A percentile compares a stretch with the other conserved stretches of the same genome.
Evolutionary conservation across 2,113 vertebrate species (phyloP).

Genomic region (Corythornis madagascariensis): DNA sequence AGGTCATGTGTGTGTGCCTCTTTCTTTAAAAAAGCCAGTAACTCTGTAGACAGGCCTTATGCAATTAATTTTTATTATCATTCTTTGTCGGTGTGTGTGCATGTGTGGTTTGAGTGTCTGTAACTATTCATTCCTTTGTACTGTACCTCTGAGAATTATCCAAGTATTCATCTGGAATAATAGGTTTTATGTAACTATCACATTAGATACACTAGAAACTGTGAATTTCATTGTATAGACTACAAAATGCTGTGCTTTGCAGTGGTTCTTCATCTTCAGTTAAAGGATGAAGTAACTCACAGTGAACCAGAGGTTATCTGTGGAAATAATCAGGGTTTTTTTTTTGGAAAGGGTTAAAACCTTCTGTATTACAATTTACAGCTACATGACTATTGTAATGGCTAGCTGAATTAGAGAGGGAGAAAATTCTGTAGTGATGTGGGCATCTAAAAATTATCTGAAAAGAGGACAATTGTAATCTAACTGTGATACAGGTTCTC

Average conservation of each 20-base stretch:
- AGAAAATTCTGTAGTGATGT: background rate
- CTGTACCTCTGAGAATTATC: background rate
- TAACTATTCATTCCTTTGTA: background rate
- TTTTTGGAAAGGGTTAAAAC: background rate
- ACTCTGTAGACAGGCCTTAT: background rate
- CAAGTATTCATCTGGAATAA: background rate
- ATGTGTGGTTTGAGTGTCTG: background rate
- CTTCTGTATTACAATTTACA: background rate
- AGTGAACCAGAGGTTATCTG: background rate
- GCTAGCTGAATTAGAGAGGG: background rate
- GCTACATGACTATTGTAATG: background rate
- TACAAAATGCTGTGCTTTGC: background rate
- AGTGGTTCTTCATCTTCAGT: background rate
- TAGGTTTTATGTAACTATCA: background rate
- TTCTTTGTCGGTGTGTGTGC: background rate
- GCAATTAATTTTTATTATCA: background rate
- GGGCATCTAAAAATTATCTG: background rate
- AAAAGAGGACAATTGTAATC: background rate
- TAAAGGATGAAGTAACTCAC: background rate
- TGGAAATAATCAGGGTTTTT: background rate
- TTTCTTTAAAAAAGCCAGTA: background rate
- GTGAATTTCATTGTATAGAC: background rate
- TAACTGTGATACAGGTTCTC: background rate
- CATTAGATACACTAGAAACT: background rate
- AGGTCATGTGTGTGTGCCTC: accelerated